Conservation (phyloP, 2,888 invertebrate genomes). For the Brenthis ino region DNA sequence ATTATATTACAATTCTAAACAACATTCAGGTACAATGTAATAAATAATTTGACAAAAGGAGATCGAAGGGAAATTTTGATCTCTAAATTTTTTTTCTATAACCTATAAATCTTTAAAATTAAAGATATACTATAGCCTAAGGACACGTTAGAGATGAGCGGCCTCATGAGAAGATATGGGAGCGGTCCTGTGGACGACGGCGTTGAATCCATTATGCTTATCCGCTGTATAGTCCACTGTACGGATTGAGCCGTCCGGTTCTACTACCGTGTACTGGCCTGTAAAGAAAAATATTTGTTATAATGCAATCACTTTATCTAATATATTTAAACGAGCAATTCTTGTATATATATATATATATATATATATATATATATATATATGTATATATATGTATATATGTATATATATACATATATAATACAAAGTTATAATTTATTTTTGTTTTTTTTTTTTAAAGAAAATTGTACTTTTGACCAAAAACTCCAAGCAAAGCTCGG, state of each 20-base stretch:
- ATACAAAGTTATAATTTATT: no score
- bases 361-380: no score
- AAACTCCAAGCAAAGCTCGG: no score
- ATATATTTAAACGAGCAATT: no score
- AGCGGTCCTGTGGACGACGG: slow-evolving; percentile 74
- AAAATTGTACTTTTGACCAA: no score
- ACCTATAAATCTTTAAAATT: background rate
- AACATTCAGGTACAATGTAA: slow-evolving; percentile 35
- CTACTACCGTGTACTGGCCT: slow-evolving; percentile 78
- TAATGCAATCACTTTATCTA: no score
- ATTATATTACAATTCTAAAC: background rate
- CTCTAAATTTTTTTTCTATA: background rate
- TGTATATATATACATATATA: no score
- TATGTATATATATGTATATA: no score
- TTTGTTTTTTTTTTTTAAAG: no score
- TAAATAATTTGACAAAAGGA: slow-evolving; percentile 17
- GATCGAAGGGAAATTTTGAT: slow-evolving; percentile 22
- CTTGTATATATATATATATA: no score
- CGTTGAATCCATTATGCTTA: slow-evolving; percentile 78
- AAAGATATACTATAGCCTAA: background rate
- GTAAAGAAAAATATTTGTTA: slow-evolving; percentile 41
- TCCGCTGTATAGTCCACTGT: slow-evolving; percentile 80
- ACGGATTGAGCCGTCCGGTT: slow-evolving; percentile 77
- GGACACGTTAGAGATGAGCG: slow-evolving; percentile 48
- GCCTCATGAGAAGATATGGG: slow-evolving; percentile 73